Evolutionary conservation across 2,888 invertebrate genomes (phyloP).

Genomic region (Caenorhabditis uteleia): DNA sequence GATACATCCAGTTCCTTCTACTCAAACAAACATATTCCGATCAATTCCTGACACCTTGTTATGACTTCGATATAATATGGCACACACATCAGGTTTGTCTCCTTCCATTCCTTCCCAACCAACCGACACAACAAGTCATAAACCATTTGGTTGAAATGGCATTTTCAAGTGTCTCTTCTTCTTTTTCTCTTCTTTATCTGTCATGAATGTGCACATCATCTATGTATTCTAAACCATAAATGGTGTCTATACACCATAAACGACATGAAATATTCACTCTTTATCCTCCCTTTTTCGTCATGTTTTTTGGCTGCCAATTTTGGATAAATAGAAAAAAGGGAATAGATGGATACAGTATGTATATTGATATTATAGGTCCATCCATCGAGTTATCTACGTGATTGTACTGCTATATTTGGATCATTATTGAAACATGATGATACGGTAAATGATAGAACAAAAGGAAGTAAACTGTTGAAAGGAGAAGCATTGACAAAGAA

Average conservation of each 20-base stretch:
- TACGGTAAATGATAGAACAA: slow-evolving; percentile 71
- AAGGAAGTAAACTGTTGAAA: slow-evolving; percentile 71
- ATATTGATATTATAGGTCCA: slow-evolving; percentile 51
- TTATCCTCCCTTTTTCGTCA: not conserved
- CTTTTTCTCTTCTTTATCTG: too few species aligned
- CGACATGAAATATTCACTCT: not conserved
- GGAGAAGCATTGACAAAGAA: slow-evolving; percentile 71
- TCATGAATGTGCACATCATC: too few species aligned
- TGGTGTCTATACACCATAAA: not conserved
- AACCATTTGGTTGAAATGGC: too few species aligned
- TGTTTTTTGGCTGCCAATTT: not conserved
- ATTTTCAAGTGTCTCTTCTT: too few species aligned
- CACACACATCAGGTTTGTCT: slow-evolving; percentile 72
- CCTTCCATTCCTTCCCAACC: too few species aligned
- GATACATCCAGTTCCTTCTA: slow-evolving; percentile 69
- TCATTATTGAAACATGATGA: slow-evolving; percentile 72
- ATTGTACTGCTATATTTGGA: slow-evolving; percentile 65
- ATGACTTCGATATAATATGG: slow-evolving; percentile 73
- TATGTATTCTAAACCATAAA: not conserved
- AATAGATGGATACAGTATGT: not conserved
- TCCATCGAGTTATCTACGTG: slow-evolving; percentile 61
- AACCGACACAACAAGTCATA: too few species aligned
- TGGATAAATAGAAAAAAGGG: not conserved
- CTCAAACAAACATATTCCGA: slow-evolving; percentile 71
- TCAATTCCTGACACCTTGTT: slow-evolving; percentile 73